phyloP scores from a whole-genome alignment of 2,113 vertebrate genomes.

The Rhinoptilus africanus region DNA sequence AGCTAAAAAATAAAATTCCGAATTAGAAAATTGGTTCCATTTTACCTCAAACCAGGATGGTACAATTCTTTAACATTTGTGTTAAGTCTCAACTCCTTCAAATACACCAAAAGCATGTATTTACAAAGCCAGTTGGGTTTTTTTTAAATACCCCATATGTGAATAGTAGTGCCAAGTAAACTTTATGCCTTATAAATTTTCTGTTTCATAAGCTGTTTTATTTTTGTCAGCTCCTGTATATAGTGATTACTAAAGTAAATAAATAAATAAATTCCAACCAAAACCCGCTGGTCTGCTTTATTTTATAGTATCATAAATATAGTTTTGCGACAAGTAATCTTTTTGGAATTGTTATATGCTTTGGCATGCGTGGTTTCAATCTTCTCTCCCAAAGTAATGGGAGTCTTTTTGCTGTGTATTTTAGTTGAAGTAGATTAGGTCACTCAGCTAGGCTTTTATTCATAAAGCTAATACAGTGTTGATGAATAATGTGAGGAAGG shows the following conservation, averaged over 20 bases:
- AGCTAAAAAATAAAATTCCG: no score
- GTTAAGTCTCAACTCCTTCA: not conserved
- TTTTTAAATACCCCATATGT: not conserved
- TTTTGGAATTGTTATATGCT: not conserved
- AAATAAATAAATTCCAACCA: not conserved
- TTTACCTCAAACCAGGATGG: no score
- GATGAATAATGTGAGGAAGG: not conserved
- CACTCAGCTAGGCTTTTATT: not conserved
- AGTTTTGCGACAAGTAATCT: not conserved
- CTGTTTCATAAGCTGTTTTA: not conserved
- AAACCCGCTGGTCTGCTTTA: not conserved
- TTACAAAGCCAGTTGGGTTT: not conserved
- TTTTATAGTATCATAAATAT: not conserved
- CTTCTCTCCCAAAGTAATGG: not conserved
- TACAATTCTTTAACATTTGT: not conserved
- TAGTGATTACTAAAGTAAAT: not conserved
- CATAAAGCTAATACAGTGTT: not conserved
- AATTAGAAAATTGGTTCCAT: no score
- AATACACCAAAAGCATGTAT: not conserved
- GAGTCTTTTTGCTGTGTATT: not conserved
- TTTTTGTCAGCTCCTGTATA: not conserved
- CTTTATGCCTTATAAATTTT: not conserved
- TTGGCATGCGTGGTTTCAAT: not conserved
- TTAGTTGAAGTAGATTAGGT: not conserved
- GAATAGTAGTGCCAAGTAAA: not conserved